Conservation (phyloP, 2,113 vertebrate species). For the Labeo catla region DNA sequence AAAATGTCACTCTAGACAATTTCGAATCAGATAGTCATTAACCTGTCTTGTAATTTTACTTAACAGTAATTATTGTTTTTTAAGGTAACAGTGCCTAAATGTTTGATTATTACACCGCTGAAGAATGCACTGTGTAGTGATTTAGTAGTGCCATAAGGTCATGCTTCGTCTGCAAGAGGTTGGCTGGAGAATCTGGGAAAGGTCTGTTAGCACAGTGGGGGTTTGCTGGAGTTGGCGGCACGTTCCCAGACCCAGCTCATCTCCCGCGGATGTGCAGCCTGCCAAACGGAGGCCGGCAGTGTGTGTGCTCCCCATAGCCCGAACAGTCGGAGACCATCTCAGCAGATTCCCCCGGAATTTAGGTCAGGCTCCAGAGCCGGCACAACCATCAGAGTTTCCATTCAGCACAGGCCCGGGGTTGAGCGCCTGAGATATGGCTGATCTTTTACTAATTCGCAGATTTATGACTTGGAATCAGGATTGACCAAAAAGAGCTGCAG, state of each 20-base stretch:
- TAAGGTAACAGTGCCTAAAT: not conserved
- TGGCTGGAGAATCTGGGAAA: slow-evolving; percentile 75
- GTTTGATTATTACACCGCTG: slow-evolving; percentile 23
- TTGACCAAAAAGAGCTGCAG: not conserved
- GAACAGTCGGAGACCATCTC: slow-evolving; percentile 72
- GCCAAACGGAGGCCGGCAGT: slow-evolving; percentile 74
- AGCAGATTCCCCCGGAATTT: slow-evolving; percentile 66
- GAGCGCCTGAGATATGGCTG: not conserved
- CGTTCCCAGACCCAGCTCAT: slow-evolving; percentile 76
- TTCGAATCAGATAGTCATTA: not conserved
- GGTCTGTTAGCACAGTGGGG: slow-evolving; percentile 71
- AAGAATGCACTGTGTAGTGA: slow-evolving; percentile 38
- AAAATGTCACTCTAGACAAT: not conserved
- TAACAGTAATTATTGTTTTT: not conserved
- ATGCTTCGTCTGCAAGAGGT: slow-evolving; percentile 43
- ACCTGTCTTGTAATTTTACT: not conserved
- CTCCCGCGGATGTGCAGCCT: slow-evolving; percentile 67
- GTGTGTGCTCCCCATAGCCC: slow-evolving; percentile 72
- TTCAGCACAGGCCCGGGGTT: slow-evolving; percentile 65
- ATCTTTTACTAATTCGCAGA: slow-evolving; percentile 20
- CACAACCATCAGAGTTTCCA: slow-evolving; percentile 74
- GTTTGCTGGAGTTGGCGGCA: slow-evolving; percentile 70
- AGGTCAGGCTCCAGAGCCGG: slow-evolving; percentile 68
- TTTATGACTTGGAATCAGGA: slow-evolving; percentile 7
- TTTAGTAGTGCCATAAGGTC: slow-evolving; percentile 40